These are phyloP conservation scores for Andrena bucephala DNA, from an alignment of 2,888 invertebrate species.

Conservation along the genomic window DNA sequence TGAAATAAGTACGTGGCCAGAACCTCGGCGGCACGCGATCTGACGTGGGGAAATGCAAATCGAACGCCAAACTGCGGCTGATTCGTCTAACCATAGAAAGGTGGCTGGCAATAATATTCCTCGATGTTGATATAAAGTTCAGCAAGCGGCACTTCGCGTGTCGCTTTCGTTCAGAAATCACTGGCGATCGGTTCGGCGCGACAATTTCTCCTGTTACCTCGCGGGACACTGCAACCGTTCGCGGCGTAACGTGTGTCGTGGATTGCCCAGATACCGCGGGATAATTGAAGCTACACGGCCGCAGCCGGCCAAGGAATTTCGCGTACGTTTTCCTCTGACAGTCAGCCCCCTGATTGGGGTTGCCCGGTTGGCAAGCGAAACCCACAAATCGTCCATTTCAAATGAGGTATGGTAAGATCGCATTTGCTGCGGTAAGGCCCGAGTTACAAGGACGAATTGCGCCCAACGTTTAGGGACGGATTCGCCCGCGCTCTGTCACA, in stretches of 20 bases:
- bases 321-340: constrained; percentile 45
- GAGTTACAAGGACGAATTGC: not conserved
- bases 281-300: constrained; percentile 40
- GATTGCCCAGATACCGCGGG: constrained; percentile 49
- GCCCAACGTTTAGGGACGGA: not conserved
- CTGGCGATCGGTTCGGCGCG: constrained; percentile 17
- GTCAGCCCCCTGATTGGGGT: constrained; percentile 34
- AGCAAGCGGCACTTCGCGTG: constrained; percentile 45
- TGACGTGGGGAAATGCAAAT: constrained; percentile 69
- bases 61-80: constrained; percentile 63
- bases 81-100: constrained; percentile 54
- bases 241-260: constrained; percentile 28
- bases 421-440: constrained; percentile 29
- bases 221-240: constrained; percentile 54
- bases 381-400: constrained; percentile 56
- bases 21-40: constrained; percentile 63
- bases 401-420: constrained; percentile 49
- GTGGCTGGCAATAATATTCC: constrained; percentile 47
- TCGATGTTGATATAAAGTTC: constrained; percentile 48
- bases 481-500: not conserved
- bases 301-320: constrained; percentile 42
- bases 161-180: constrained; percentile 21
- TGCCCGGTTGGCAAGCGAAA: constrained; percentile 36
- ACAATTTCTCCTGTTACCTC: not conserved
- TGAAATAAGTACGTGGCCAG: constrained; percentile 55